These are phyloP conservation scores for Macaca nemestrina DNA, from an alignment of 2,113 vertebrate species.

Conservation along the genomic window DNA sequence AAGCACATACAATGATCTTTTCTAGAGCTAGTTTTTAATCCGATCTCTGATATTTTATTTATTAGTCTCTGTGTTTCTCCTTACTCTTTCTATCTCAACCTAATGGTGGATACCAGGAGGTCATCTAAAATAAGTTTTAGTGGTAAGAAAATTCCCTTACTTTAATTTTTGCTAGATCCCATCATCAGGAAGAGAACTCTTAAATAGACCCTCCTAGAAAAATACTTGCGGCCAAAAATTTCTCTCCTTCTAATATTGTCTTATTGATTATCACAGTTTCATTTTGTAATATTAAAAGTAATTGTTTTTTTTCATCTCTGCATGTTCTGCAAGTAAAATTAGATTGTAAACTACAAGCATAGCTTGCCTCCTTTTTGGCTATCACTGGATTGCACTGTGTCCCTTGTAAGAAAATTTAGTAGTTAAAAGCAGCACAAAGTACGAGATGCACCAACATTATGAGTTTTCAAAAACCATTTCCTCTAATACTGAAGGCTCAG, in stretches of 20 bases:
- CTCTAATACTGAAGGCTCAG: neutral
- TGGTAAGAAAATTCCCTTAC: slow-evolving; percentile 4
- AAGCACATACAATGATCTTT: neutral
- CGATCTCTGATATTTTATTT: neutral
- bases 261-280: slow-evolving; percentile 19
- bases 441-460: neutral
- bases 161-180: slow-evolving; percentile 36
- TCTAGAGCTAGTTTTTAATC: neutral
- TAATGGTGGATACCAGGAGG: neutral
- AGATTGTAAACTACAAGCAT: neutral
- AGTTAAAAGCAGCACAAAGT: slow-evolving; percentile 22
- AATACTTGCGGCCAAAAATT: neutral
- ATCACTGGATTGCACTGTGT: neutral
- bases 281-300: neutral
- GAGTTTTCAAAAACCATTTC: slow-evolving; percentile 33
- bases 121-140: slow-evolving; percentile 35
- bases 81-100: neutral
- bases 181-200: neutral
- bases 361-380: neutral
- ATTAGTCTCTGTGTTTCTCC: neutral
- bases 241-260: neutral
- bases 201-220: neutral
- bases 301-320: neutral
- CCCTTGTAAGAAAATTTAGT: neutral
- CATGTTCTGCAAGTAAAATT: neutral